Base-by-base conservation (phyloP, 2,797 vertebrate genomes). In the Strix occidentalis region DNA sequence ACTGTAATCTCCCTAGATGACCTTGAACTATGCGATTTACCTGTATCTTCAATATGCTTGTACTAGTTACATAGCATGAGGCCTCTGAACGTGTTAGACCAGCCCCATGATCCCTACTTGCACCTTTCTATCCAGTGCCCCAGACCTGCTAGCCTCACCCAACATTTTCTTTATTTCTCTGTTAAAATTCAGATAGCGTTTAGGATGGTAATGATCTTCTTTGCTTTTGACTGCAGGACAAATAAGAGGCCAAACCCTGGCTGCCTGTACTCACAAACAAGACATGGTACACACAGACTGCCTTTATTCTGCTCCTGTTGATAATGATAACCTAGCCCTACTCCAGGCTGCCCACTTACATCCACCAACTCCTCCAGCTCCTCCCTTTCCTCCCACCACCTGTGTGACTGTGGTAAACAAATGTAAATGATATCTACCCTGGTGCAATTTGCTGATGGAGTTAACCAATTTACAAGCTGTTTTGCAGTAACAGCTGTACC, bases 401-500 rank as follows among this genome's bases (percentile, higher is more conserved):
- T 91, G 61, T 92, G 86, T 94, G 95, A 81, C 84, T 87, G 89
- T 93, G 92, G 79, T 94, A 94, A 94, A 94, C 94, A 92, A 72
- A 84, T 56, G 61, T 43, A 76, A 94, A 68, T 31, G 65, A 63
- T 87, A 89, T 19, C 84, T 65, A 23, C 64, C 8, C 10, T 16
- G 64, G 33, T 94, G 81, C 78, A 87, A 56, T 87, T 90, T 85
- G 87, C 86, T 85, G 78, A 21, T 87, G 65, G 84, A 75, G 43
- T 89, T 89, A 92, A 84, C 80, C 75, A 87, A 29, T 46, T 54
- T 72, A 77, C 37, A 43, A 65, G 64, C 23, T 37, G 61, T 13
- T 89, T 78, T 93, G 45, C 89, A 70, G 70, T 48, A 60, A 13
- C 46, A 83, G 64, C 72, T 81, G 35, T 65, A 53, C 56, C 71